Percentiles rank a stretch among this genome's conserved stretches.
These are phyloP conservation scores for Bombyx huttoni DNA, from an alignment of 2,888 invertebrate species.

Conservation along the genomic window DNA sequence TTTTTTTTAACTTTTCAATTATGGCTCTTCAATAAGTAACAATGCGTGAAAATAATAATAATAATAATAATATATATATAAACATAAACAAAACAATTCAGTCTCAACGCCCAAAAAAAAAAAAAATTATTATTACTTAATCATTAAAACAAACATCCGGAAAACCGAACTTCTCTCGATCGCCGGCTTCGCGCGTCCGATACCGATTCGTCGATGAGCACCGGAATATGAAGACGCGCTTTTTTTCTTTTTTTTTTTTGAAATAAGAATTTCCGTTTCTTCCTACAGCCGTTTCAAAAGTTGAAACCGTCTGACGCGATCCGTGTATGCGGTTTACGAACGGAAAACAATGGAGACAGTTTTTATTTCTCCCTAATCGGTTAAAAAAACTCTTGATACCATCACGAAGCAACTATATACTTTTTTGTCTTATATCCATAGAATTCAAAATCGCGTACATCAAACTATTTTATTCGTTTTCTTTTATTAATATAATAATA, in stretches of 20 bases:
- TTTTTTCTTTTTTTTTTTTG: background rate
- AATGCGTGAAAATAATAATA: constrained; percentile 15
- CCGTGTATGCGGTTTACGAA: too few relatives aligned
- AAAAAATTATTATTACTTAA: constrained; percentile 50
- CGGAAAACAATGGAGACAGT: too few relatives aligned
- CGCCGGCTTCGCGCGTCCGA: background rate
- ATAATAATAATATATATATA: constrained; percentile 12
- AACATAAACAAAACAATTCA: constrained; percentile 30
- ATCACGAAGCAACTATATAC: too few relatives aligned
- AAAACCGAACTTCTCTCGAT: background rate
- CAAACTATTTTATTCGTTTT: too few relatives aligned
- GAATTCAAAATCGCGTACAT: too few relatives aligned
- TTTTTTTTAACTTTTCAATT: constrained; percentile 24
- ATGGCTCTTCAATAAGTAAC: constrained; percentile 18
- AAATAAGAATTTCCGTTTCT: too few relatives aligned
- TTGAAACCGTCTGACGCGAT: too few relatives aligned
- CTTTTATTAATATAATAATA: too few relatives aligned
- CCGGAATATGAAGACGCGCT: background rate
- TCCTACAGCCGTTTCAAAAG: too few relatives aligned
- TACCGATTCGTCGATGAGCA: background rate
- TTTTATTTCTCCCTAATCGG: too few relatives aligned
- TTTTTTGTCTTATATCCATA: too few relatives aligned
- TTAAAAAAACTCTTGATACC: too few relatives aligned
- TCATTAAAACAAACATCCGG: constrained; percentile 6
- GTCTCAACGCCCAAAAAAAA: constrained; percentile 69